Evolutionary conservation across 1,140 invertebrate species (phyloP).

Genomic region (Lithobius niger): DNA sequence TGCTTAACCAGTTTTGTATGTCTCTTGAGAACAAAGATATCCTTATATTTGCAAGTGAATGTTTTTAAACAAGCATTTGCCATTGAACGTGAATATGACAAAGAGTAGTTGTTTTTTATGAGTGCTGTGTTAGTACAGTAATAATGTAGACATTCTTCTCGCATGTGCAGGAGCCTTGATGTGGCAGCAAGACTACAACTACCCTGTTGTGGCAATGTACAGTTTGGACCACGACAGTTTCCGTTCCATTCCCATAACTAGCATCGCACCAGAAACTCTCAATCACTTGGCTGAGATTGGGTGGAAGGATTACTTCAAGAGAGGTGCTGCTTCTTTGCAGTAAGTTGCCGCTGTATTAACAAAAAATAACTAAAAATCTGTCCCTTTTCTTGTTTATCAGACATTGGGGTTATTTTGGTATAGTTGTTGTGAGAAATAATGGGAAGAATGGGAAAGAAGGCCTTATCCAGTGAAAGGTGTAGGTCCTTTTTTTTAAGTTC

Average conservation of each 20-base stretch:
- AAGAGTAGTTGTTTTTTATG: conserved; percentile 2
- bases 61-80: background rate
- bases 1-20: too few relatives aligned
- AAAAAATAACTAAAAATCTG: background rate
- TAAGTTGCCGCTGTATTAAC: background rate
- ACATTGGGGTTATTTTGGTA: background rate
- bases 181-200: conserved; percentile 74
- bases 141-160: conserved; percentile 14
- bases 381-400: background rate
- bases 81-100: background rate
- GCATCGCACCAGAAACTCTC: conserved; percentile 71
- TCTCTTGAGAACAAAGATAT: too few relatives aligned
- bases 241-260: conserved; percentile 74
- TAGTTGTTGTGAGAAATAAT: background rate
- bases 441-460: too few relatives aligned
- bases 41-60: background rate
- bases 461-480: too few relatives aligned
- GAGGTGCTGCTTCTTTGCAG: background rate
- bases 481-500: too few relatives aligned
- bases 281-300: conserved; percentile 41
- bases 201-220: conserved; percentile 85
- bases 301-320: conserved; percentile 5
- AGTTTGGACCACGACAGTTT: conserved; percentile 58
- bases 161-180: conserved; percentile 49
- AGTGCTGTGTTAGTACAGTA: background rate